Base-by-base conservation (phyloP, 2,888 invertebrate species). In the Temnothorax rugatulus region DNA sequence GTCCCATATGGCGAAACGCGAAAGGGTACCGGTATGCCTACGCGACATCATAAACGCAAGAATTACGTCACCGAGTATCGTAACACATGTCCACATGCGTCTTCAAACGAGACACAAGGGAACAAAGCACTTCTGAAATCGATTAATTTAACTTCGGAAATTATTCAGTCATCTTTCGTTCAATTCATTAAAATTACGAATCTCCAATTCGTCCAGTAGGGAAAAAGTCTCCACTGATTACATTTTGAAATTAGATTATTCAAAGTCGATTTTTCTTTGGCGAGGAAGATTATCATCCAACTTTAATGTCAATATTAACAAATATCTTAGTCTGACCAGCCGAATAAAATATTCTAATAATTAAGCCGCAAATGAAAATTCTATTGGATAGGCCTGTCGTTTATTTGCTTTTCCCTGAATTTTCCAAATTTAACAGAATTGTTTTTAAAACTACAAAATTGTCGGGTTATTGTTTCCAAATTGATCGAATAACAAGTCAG, bases 1-100 rank as follows among this genome's bases (percentile, higher is more conserved):
- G 59, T 59, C 13, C 79, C 71, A 59, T 59, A 79, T 71, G 59
- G 38, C 25, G 59, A 38, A 69, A 59, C 18, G 59, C 38, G 47
- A 21, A 71, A 71, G 44, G 44, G 34, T 79, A 25, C 4, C 34
- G 21, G 61, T 47, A 7, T 8, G 8, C 34, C 1, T 57, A 57
- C 3, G 41, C 25, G 18, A 75, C 38, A 15, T 21, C n/a, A 11
- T 18, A 59, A 44, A 44, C 21, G 52, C 34, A 54, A 52, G 13
- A 63, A 7, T 77, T 52, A 25, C 66, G 4, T 52, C 50, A 76
- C 5, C 25, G 54, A 41, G n/a, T n/a, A 9, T 52, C 13, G 9
- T 54, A 66, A 41, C n/a, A 34, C 38, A 11, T 15, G n/a, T 64
- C 9, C 21, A 44, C 13, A 9, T 15, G 34, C n/a, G 5, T 21